Evolutionary conservation across 1,140 invertebrate species (phyloP).

Genomic region (Aphidius gifuensis): DNA sequence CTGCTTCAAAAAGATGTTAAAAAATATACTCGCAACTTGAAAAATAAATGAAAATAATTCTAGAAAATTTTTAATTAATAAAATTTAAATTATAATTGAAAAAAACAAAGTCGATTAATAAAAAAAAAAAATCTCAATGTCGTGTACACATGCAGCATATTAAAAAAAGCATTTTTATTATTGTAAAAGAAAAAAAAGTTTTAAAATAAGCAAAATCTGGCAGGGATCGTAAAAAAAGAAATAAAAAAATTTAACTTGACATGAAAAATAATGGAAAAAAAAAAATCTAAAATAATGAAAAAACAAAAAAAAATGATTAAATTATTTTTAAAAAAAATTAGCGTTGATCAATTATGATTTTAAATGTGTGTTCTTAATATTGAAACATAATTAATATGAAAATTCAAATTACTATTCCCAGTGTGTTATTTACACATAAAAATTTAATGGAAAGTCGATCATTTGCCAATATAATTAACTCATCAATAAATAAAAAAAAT

Average conservation of each 20-base stretch:
- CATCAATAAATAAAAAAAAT: background rate
- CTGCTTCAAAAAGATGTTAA: too few relatives aligned
- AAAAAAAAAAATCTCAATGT: too few relatives aligned
- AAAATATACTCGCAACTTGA: too few relatives aligned
- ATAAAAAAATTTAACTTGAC: background rate
- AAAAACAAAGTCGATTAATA: too few relatives aligned
- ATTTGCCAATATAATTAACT: slow-evolving; percentile 8
- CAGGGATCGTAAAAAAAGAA: too few relatives aligned
- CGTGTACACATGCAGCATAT: too few relatives aligned
- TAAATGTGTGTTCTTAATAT: slow-evolving; percentile 40
- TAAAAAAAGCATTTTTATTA: too few relatives aligned
- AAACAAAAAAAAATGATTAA: slow-evolving; percentile 2
- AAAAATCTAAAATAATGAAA: slow-evolving; percentile 16
- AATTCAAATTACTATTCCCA: background rate
- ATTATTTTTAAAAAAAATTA: slow-evolving; percentile 25
- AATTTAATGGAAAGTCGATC: slow-evolving; percentile 22
- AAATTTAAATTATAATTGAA: too few relatives aligned
- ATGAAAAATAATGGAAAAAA: slow-evolving; percentile 11
- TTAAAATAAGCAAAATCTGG: too few relatives aligned
- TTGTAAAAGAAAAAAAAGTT: too few relatives aligned
- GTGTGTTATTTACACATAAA: slow-evolving; percentile 17
- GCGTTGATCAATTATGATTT: slow-evolving; percentile 39
- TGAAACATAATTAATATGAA: slow-evolving; percentile 17
- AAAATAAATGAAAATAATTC: too few relatives aligned
- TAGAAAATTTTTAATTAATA: too few relatives aligned